A percentile compares a stretch with the other conserved stretches of the same genome.
These are phyloP conservation scores for Caenorhabditis zanzibari DNA, from an alignment of 2,888 invertebrate genomes.

Conservation along the genomic window DNA sequence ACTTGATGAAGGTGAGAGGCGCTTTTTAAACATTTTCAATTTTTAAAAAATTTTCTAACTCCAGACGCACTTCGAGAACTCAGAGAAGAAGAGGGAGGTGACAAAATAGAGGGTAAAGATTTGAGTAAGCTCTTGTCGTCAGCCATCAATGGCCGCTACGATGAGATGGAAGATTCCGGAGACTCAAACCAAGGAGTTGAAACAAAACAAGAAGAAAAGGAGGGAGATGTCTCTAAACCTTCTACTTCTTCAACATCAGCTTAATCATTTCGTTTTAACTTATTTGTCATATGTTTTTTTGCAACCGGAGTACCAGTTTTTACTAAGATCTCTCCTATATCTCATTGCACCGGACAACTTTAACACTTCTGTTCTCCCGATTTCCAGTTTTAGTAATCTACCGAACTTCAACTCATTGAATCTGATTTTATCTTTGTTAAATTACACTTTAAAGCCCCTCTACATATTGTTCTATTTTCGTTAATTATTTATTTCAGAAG, in stretches of 20 bases:
- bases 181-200: constrained; percentile 45
- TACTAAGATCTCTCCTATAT: constrained; percentile 35
- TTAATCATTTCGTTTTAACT: constrained; percentile 26
- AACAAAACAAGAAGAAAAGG: neutral
- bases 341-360: constrained; percentile 20
- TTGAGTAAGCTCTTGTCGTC: constrained; percentile 64
- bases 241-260: constrained; percentile 16
- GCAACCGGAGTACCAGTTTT: constrained; percentile 25
- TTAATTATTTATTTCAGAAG: neutral
- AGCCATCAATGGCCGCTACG: constrained; percentile 61
- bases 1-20: constrained; percentile 55
- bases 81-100: constrained; percentile 60
- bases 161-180: constrained; percentile 55
- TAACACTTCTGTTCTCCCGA: constrained; percentile 37
- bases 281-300: constrained; percentile 10
- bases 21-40: neutral
- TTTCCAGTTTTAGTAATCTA: constrained; percentile 5
- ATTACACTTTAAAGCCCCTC: neutral
- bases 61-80: constrained; percentile 57
- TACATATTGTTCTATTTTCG: neutral
- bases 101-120: constrained; percentile 49
- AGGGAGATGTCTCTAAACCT: constrained; percentile 1
- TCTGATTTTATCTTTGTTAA: neutral
- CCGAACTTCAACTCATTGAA: neutral
- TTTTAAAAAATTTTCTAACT: neutral